These are phyloP conservation scores for Punctoribates punctum DNA, from an alignment of 2,888 invertebrate species.

Conservation along the genomic window DNA sequence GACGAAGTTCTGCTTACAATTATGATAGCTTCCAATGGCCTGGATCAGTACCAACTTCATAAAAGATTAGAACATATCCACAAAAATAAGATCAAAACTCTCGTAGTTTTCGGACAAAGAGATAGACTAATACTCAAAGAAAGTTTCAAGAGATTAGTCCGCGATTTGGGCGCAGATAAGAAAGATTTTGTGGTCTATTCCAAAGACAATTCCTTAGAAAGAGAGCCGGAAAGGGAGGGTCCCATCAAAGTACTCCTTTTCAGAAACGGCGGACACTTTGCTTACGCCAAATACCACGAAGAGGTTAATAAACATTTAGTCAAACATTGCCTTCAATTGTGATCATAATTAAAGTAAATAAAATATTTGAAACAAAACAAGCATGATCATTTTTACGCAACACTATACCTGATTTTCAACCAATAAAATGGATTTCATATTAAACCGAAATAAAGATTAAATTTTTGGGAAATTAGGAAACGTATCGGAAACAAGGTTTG, in stretches of 20 bases:
- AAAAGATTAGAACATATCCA: neutral
- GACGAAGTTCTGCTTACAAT: slow-evolving; percentile 31
- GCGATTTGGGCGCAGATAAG: neutral
- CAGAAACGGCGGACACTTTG: slow-evolving; percentile 38
- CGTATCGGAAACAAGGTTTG: too few species aligned
- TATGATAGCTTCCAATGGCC: neutral
- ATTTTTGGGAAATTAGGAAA: too few species aligned
- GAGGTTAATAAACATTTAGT: neutral
- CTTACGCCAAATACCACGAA: slow-evolving; percentile 27
- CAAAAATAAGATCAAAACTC: slow-evolving; percentile 23
- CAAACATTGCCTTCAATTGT: neutral
- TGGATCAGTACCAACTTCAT: slow-evolving; percentile 2
- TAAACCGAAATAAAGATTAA: too few species aligned
- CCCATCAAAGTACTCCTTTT: neutral
- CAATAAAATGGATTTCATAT: too few species aligned
- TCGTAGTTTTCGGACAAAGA: slow-evolving; percentile 35
- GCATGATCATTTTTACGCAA: too few species aligned
- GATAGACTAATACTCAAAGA: slow-evolving; percentile 20
- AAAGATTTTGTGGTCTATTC: neutral
- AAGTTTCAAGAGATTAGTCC: neutral
- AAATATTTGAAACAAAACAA: too few species aligned
- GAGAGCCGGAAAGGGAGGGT: neutral
- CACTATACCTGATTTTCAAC: too few species aligned
- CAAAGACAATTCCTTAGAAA: neutral
- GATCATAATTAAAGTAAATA: too few species aligned